phyloP scores from a whole-genome alignment of 2,797 vertebrate genomes.

The Neomorphus geoffroyi region DNA sequence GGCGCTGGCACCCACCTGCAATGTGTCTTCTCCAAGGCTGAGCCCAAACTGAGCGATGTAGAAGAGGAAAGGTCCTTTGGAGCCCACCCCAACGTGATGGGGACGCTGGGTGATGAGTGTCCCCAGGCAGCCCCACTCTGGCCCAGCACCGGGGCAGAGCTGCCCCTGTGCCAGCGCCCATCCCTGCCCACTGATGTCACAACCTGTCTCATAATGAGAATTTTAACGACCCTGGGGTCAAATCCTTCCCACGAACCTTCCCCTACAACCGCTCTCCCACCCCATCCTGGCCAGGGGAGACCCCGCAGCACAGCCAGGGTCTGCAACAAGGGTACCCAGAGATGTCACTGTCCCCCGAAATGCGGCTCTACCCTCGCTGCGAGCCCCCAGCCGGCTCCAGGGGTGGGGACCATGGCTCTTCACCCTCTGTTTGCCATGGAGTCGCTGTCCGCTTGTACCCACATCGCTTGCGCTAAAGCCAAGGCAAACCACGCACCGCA shows the following conservation, averaged over 20 bases:
- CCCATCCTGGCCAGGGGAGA: background rate
- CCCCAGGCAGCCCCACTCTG: background rate
- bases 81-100: rapidly evolving
- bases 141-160: background rate
- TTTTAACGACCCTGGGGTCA: background rate
- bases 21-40: rapidly evolving
- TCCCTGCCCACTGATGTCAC: background rate
- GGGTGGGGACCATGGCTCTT: background rate
- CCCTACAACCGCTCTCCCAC: background rate
- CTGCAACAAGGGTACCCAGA: background rate
- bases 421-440: background rate
- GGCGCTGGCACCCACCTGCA: background rate
- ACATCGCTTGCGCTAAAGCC: background rate
- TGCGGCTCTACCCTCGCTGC: background rate
- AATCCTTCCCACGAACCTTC: background rate
- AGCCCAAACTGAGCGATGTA: background rate
- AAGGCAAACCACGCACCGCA: background rate
- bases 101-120: background rate
- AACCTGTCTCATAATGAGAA: slow-evolving; percentile 40
- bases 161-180: background rate
- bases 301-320: background rate
- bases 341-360: background rate
- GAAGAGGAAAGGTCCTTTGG: background rate
- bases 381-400: background rate
- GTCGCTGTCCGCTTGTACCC: background rate